Conservation (phyloP, 30 jellyfish, hydroid and myxozoan species). For the Hydractinia echinata region DNA sequence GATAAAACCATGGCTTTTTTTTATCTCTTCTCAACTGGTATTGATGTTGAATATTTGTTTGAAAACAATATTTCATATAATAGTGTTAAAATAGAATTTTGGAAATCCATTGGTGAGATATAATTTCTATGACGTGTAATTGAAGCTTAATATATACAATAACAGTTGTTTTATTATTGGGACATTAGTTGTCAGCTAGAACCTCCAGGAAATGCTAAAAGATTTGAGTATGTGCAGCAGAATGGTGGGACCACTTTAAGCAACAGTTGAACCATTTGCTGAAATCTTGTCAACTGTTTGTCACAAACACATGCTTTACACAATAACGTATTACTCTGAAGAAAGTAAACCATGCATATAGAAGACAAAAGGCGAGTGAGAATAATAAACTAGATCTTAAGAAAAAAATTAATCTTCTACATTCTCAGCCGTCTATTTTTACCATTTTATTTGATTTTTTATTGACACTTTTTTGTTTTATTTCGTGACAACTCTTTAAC, state of each 20-base stretch:
- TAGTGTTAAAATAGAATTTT: not conserved
- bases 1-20: slow-evolving; percentile 5
- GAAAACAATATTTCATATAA: not conserved
- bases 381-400: no score
- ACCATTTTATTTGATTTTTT: no score
- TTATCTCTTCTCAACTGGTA: slow-evolving; percentile 1
- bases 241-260: not conserved
- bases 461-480: no score
- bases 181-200: not conserved
- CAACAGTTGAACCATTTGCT: no score
- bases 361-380: no score
- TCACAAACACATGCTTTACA: no score
- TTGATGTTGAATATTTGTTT: not conserved
- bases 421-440: no score
- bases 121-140: not conserved
- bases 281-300: no score
- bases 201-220: not conserved
- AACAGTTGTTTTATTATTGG: not conserved
- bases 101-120: not conserved
- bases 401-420: no score
- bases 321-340: no score
- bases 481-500: no score
- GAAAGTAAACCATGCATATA: no score
- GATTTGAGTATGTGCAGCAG: not conserved
- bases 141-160: not conserved